Base-by-base conservation (phyloP, 92 coral and sea anemone genomes). In the Siderastrea siderea region DNA sequence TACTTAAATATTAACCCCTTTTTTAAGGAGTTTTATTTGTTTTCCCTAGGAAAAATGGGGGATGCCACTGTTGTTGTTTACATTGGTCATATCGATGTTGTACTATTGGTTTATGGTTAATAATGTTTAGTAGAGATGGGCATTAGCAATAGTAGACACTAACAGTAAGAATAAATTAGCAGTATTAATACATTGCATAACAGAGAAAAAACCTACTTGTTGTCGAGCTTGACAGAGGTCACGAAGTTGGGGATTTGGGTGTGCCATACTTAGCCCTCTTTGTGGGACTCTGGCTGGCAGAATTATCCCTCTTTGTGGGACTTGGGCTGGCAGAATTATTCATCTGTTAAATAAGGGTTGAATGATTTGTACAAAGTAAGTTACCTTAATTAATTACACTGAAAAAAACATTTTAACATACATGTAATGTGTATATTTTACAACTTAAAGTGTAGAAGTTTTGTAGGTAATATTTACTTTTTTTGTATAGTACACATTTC, bases 241-340 rank as follows among this genome's bases (percentile, higher is more conserved):
- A 83, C 71, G 75, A 83, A 43, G 84, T 75, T 81, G 88, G 71
- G 63, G 84, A 82, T 76, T 64, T 66, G 64, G 82, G 86, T 68
- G 71, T 71, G 61, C 87, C 87, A 75, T 81, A 75, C 79, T 88
- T 88, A 53, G 83, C 75, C 75, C 83, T 80, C 87, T 88, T 88
- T 75, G 91, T 63, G 81, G 82, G 87, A 68, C 91, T 81, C 43
- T 68, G 82, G 60, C 76, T 88, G 87, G 72, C 83, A 85, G 77
- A 77, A 85, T 76, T 60, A 86, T 69, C 73, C 90, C 83, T 80
- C 87, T 88, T 88, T 75, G 91, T 63, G 81, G 82, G 87, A 68
- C 91, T 81, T 53, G 76, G 82, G 70, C 76, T 88, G 87, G 72
- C 83, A 85, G 77, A 77, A 85, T 76, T 60, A 86, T 69, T 64